Conservation (phyloP, 2,113 vertebrate genomes). For the Microtus ochrogaster region DNA sequence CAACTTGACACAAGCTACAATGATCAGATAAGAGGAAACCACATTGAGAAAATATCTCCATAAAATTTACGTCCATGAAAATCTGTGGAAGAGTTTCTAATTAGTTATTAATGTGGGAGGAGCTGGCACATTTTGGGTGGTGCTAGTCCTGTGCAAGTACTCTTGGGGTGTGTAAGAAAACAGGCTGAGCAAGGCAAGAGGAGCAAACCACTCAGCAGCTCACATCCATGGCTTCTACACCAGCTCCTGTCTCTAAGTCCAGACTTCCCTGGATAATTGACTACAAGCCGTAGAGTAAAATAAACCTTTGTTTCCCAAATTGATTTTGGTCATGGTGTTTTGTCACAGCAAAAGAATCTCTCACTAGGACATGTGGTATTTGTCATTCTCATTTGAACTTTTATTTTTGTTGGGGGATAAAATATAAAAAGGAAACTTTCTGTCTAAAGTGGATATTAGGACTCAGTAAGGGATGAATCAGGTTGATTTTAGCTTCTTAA, state of each 20-base stretch:
- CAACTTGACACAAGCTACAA: not conserved
- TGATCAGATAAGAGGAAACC: not conserved
- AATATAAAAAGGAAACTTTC: not conserved
- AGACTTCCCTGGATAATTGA: not conserved
- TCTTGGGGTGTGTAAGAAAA: not conserved
- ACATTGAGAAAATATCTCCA: not conserved
- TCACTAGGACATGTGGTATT: not conserved
- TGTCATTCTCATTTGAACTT: not conserved
- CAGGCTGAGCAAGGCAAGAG: not conserved
- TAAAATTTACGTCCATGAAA: not conserved
- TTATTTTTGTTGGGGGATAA: not conserved
- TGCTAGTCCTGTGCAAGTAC: not conserved
- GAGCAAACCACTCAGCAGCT: not conserved
- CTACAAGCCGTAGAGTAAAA: not conserved
- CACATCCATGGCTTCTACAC: rapidly evolving
- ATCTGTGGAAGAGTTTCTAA: not conserved
- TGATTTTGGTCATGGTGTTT: not conserved
- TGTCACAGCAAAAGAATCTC: not conserved
- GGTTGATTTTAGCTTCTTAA: not conserved
- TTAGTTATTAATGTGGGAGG: not conserved
- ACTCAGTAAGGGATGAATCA: not conserved
- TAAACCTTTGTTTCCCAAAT: not conserved
- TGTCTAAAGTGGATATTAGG: not conserved
- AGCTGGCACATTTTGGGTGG: not conserved
- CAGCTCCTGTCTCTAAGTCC: not conserved